Evolutionary conservation across 2,113 vertebrate genomes (phyloP), one percentile per base, ranked within the genome.

Genomic region (Odocoileus virginianus): DNA sequence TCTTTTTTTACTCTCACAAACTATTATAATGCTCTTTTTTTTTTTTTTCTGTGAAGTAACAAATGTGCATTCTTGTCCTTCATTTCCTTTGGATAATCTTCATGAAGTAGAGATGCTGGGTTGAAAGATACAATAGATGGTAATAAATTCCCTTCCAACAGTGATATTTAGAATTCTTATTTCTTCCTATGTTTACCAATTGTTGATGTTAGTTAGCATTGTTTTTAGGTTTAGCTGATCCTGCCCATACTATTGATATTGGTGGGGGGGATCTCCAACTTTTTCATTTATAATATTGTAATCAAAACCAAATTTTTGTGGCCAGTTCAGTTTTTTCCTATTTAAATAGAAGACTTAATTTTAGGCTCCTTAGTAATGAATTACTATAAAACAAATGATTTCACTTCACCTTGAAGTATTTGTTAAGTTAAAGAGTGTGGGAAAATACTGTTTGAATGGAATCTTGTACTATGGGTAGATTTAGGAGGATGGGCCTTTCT

Each of bases 381-480:
- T 95, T 55, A 81, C 54, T 96, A 50, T 67, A 64, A 97, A 92
- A 88, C 57, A 96, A 87, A 74, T 47, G 28, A 82, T 94, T 94
- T 95, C 25, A 83, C 15, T 87, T 92, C 7, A 90, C 10, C 5
- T 87, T 21, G 67, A 81, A 57, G 16, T 94, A 21, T 36, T 97
- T 94, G 33, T 81, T 94, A 90, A 79, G 36, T 93, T 93, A 86
- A 91, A 79, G 36, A 86, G 78, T 93, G 25, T 92, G 36, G 64
- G 71, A 94, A 94, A 25, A 61, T 74, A 87, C 4, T 84, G 21
- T 91, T 93, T 93, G 87, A 97, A 43, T 60, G 71, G 47, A 14
- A 79, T 74, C 43, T 89, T 91, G 21, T 79, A 57, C 25, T 57
- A 30, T 89, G 47, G 33, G 47, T 94, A 91, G 61, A 7, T 17